Percentiles rank a stretch among this genome's conserved stretches.
Evolutionary conservation across 2,888 invertebrate species (phyloP).

Genomic region (Lithophane ornitopus): DNA sequence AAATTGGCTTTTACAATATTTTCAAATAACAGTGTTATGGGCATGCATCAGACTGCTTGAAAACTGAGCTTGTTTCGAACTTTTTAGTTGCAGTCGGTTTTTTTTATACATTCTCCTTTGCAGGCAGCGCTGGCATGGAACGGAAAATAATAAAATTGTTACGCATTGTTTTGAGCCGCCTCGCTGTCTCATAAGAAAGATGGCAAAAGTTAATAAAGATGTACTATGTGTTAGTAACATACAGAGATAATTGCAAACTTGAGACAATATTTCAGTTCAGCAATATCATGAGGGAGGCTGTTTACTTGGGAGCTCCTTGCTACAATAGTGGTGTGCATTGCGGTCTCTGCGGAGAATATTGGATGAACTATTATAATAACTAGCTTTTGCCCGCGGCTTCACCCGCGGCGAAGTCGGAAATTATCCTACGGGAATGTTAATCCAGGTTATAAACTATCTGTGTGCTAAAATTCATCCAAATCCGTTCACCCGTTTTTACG

Average conservation of each 20-base stretch:
- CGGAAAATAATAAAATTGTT: background rate
- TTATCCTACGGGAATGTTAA: background rate
- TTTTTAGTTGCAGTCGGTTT: background rate
- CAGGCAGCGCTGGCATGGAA: background rate
- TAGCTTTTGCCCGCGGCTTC: background rate
- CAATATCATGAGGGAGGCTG: constrained; percentile 48
- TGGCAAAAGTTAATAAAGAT: constrained; percentile 2
- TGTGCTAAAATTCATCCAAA: background rate
- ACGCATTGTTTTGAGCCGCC: background rate
- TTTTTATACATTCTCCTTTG: background rate
- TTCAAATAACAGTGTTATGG: too few species aligned
- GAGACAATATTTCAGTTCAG: constrained; percentile 37
- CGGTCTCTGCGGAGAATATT: constrained; percentile 1
- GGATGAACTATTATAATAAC: constrained; percentile 3
- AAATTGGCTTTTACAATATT: too few species aligned
- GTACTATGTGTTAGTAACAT: background rate
- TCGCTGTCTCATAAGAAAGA: background rate
- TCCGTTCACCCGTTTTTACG: background rate
- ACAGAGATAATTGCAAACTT: constrained; percentile 36
- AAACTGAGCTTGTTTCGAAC: background rate
- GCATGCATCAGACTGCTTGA: too few species aligned
- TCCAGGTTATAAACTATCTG: background rate
- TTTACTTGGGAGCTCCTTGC: constrained; percentile 45
- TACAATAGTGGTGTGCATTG: constrained; percentile 22
- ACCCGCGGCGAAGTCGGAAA: background rate